phyloP scores from a whole-genome alignment of 1,140 invertebrate genomes.

The Microvelia longipes region DNA sequence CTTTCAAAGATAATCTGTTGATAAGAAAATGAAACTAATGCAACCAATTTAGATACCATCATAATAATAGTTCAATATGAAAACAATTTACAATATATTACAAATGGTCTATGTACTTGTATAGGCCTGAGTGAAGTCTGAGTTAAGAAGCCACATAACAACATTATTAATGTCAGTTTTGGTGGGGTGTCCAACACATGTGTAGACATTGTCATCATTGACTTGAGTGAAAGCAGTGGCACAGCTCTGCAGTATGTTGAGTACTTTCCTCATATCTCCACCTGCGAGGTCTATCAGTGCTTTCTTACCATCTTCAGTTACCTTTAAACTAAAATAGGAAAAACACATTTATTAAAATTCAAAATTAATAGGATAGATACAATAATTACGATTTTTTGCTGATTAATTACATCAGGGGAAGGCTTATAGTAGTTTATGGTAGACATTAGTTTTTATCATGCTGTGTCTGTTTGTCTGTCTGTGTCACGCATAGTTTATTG shows the following conservation, averaged over 20 bases:
- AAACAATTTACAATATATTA: too few relatives aligned
- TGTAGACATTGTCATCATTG: constrained; percentile 84
- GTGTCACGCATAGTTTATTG: too few relatives aligned
- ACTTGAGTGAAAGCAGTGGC: constrained; percentile 71
- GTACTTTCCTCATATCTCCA: constrained; percentile 96
- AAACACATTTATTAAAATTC: neutral
- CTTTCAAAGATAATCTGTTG: too few relatives aligned
- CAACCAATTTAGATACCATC: too few relatives aligned
- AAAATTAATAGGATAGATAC: too few relatives aligned
- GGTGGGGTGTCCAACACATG: constrained; percentile 89
- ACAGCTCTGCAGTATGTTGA: constrained; percentile 92
- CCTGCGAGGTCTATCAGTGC: constrained; percentile 76
- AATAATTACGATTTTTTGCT: too few relatives aligned
- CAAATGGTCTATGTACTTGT: constrained; percentile 74
- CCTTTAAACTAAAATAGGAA: constrained; percentile 47
- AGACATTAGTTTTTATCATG: too few relatives aligned
- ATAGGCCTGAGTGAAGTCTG: constrained; percentile 62
- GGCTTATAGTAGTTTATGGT: too few relatives aligned
- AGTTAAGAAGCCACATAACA: constrained; percentile 75
- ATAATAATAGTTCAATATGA: neutral
- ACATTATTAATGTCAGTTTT: constrained; percentile 79
- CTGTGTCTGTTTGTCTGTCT: too few relatives aligned
- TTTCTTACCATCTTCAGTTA: constrained; percentile 79
- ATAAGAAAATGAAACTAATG: too few relatives aligned
- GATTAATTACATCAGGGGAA: too few relatives aligned